These are phyloP conservation scores for Chloroceryle aenea DNA, from an alignment of 2,113 vertebrate genomes.

Conservation along the genomic window DNA sequence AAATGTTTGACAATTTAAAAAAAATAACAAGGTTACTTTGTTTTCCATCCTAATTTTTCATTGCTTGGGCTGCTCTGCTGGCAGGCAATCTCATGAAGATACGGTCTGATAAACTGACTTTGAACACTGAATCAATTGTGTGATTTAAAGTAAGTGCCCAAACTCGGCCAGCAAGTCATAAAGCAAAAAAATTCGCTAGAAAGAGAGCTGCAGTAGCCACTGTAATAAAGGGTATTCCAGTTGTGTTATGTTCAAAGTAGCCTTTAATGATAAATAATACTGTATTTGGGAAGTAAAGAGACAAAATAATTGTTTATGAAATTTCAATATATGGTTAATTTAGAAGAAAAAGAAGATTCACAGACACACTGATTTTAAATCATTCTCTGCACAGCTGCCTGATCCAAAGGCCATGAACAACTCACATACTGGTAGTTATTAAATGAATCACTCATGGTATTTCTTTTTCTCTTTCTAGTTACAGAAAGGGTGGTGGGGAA, in stretches of 20 bases:
- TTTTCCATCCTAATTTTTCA: conserved; percentile 46
- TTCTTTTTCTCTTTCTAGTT: neutral
- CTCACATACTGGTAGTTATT: neutral
- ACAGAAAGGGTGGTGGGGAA: neutral
- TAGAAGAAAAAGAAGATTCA: conserved; percentile 7
- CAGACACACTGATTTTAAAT: conserved; percentile 1
- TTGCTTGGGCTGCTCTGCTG: neutral
- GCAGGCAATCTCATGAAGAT: conserved; percentile 58
- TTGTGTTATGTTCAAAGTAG: conserved; percentile 16
- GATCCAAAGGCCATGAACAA: neutral
- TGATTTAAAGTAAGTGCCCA: conserved; percentile 49
- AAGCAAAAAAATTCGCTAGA: conserved; percentile 60
- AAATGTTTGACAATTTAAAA: neutral
- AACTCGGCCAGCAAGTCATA: conserved; percentile 43
- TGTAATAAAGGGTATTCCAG: conserved; percentile 30
- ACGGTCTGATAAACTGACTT: conserved; percentile 55
- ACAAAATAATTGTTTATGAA: conserved; percentile 40
- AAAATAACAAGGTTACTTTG: conserved; percentile 31
- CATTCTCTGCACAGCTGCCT: neutral
- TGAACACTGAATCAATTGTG: conserved; percentile 59
- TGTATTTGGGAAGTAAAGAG: conserved; percentile 2
- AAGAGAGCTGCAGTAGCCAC: conserved; percentile 11
- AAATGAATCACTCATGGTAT: neutral
- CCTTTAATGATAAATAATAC: conserved; percentile 33
- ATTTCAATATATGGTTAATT: conserved; percentile 4